Conservation (phyloP, 1,140 invertebrate species). For the Bilobella aurantiaca region DNA sequence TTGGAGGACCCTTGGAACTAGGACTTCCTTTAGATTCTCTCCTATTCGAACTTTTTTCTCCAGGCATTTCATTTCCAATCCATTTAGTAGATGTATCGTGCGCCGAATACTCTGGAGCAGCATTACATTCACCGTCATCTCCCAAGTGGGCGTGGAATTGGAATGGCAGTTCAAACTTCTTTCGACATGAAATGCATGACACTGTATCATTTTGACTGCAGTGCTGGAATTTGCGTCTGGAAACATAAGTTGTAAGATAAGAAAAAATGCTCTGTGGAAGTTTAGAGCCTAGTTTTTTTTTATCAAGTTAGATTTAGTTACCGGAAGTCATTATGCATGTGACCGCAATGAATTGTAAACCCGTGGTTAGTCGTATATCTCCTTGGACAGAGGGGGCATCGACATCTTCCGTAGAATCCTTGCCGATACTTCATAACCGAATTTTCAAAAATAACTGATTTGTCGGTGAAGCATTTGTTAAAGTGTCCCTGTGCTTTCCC, state of each 20-base stretch:
- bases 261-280: neutral
- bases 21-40: neutral
- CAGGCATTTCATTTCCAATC: slow-evolving; percentile 2
- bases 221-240: slow-evolving; percentile 19
- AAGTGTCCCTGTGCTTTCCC: slow-evolving; percentile 23
- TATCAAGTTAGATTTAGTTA: too few relatives aligned
- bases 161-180: slow-evolving; percentile 9
- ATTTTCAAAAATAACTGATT: slow-evolving; percentile 19
- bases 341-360: slow-evolving; percentile 28
- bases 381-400: slow-evolving; percentile 31
- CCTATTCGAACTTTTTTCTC: neutral
- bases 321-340: slow-evolving; percentile 20
- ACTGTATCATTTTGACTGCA: slow-evolving; percentile 14
- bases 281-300: neutral
- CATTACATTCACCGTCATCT: slow-evolving; percentile 8
- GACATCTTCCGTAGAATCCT: slow-evolving; percentile 28
- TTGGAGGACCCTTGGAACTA: neutral
- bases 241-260: neutral
- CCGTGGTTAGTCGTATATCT: slow-evolving; percentile 20
- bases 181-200: slow-evolving; percentile 17
- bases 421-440: slow-evolving; percentile 29
- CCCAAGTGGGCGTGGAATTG: slow-evolving; percentile 21
- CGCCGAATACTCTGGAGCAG: neutral
- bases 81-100: neutral
- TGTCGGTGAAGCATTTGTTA: slow-evolving; percentile 18